Conservation (phyloP, 2,888 invertebrate species). For the Acleris holmiana region DNA sequence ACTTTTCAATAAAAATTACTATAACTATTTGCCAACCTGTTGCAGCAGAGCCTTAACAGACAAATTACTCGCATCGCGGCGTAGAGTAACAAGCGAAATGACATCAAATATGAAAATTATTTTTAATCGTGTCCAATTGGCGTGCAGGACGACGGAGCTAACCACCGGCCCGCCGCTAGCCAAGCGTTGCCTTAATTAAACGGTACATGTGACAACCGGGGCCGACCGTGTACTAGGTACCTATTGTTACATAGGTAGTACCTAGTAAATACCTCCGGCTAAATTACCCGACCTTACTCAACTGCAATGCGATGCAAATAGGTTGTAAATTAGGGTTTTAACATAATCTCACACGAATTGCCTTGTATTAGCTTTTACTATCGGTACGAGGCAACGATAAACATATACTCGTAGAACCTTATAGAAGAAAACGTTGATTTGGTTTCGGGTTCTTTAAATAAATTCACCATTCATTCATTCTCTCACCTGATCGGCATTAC, state of each 20-base stretch:
- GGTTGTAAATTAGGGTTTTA: no score
- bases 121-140: constrained; percentile 82
- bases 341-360: no score
- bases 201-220: constrained; percentile 59
- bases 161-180: constrained; percentile 63
- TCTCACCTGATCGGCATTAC: no score
- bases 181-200: constrained; percentile 79
- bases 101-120: constrained; percentile 83
- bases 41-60: constrained; percentile 48
- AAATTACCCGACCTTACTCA: constrained; percentile 23
- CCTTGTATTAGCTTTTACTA: no score
- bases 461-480: no score
- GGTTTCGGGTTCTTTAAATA: no score
- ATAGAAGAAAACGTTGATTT: no score
- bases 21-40: no score
- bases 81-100: constrained; percentile 72
- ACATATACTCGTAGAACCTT: no score
- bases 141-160: constrained; percentile 64
- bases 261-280: not conserved
- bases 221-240: constrained; percentile 33
- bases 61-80: constrained; percentile 74
- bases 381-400: no score
- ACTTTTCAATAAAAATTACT: no score
- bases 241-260: constrained; percentile 8
- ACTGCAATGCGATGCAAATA: constrained; percentile 1